Conservation (phyloP, 2,797 vertebrate species). For the Cirrhinus molitorella region DNA sequence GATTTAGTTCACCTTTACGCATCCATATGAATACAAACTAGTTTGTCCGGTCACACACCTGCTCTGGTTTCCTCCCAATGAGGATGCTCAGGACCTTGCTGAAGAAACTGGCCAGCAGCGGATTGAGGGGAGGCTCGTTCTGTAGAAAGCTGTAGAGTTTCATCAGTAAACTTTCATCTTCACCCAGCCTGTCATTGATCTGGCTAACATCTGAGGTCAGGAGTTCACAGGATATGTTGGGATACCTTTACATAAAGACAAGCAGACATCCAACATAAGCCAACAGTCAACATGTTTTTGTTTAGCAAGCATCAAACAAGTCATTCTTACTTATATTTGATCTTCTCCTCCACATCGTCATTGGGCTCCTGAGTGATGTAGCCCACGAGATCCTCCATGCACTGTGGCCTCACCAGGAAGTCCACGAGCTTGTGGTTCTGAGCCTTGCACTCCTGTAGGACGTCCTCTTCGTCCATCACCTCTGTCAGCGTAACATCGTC, state of each 20-base stretch:
- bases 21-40: constrained; percentile 1
- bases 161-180: constrained; percentile 93
- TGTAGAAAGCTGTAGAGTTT: constrained; percentile 95
- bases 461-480: constrained; percentile 98
- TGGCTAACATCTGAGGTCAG: constrained; percentile 96
- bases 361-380: constrained; percentile 96
- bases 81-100: constrained; percentile 99
- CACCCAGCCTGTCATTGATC: constrained; percentile 95
- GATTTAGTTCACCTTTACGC: background rate
- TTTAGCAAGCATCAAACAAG: background rate
- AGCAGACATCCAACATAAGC: background rate
- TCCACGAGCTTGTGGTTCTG: constrained; percentile 98
- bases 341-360: constrained; percentile 95
- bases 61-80: constrained; percentile 98
- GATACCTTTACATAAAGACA: constrained; percentile 80
- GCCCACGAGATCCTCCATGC: constrained; percentile 95
- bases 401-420: constrained; percentile 93
- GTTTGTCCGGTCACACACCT: constrained; percentile 77
- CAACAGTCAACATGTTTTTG: background rate
- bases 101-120: constrained; percentile 97
- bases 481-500: constrained; percentile 97
- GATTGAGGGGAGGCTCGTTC: constrained; percentile 93
- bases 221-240: constrained; percentile 98
- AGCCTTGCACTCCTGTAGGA: constrained; percentile 97
- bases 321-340: constrained; percentile 94